Conservation (phyloP, 2,888 invertebrate genomes). For the Agrotis exclamationis region DNA sequence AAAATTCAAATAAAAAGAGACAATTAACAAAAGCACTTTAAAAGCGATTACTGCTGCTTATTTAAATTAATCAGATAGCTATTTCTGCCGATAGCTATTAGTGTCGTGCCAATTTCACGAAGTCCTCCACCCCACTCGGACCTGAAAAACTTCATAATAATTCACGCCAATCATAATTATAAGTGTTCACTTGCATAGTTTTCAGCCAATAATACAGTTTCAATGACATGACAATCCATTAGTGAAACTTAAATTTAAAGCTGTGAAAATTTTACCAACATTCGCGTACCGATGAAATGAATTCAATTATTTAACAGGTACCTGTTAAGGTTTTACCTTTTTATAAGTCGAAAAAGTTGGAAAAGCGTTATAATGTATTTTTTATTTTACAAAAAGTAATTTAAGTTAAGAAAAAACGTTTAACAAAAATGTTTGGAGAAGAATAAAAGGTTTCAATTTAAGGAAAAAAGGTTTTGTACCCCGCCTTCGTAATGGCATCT, state of each 20-base stretch:
- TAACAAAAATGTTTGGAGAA: not conserved
- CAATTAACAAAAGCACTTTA: not conserved
- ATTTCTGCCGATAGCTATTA: conserved; percentile 30
- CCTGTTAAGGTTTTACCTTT: conserved; percentile 13
- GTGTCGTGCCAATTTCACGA: conserved; percentile 6
- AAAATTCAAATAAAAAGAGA: not conserved
- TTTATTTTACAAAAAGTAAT: not conserved
- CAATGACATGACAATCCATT: conserved; percentile 40
- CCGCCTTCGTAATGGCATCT: conserved; percentile 39
- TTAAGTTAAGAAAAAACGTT: not conserved
- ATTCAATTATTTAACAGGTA: conserved; percentile 19
- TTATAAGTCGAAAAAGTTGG: not conserved
- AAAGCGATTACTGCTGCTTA: not conserved
- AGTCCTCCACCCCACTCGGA: conserved; percentile 9
- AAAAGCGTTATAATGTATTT: not conserved
- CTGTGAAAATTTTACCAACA: not conserved
- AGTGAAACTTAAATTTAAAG: not conserved
- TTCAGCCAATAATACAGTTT: conserved; percentile 40
- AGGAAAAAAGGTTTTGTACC: conserved; percentile 15
- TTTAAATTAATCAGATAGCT: conserved; percentile 8
- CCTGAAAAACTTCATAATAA: conserved; percentile 53
- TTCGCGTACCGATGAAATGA: not conserved
- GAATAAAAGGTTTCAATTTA: not conserved
- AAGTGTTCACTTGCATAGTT: conserved; percentile 50
- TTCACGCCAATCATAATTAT: conserved; percentile 47